These are phyloP conservation scores for Ectobius pallidus DNA, from an alignment of 2,888 invertebrate genomes.

Conservation along the genomic window DNA sequence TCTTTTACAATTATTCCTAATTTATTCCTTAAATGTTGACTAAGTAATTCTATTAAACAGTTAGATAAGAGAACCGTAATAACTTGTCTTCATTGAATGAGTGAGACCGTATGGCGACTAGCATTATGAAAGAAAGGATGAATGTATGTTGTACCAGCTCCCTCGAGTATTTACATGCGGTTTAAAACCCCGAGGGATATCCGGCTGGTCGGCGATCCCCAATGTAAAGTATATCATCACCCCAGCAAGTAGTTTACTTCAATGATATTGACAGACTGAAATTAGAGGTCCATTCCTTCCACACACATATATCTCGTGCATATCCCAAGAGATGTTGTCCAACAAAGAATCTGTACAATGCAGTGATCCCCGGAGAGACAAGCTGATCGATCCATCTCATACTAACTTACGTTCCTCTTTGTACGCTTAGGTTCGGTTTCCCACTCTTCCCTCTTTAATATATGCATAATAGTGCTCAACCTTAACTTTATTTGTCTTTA, in stretches of 20 bases:
- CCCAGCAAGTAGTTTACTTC: conserved; percentile 9
- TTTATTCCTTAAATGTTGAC: too few species aligned
- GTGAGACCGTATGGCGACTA: neutral
- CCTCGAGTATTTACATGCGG: conserved; percentile 6
- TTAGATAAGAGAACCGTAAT: too few species aligned
- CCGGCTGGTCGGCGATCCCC: neutral
- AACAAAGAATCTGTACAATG: conserved; percentile 15
- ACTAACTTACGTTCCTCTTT: too few species aligned
- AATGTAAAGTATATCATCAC: neutral
- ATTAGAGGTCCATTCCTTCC: conserved; percentile 25
- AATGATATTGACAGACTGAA: conserved; percentile 26
- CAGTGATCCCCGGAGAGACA: neutral
- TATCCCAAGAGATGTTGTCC: conserved; percentile 19
- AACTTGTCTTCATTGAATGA: too few species aligned
- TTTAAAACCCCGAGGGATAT: neutral
- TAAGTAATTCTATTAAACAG: too few species aligned
- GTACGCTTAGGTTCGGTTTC: too few species aligned
- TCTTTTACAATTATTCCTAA: too few species aligned
- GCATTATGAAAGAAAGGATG: neutral
- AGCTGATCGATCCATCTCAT: neutral
- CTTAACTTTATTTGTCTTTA: too few species aligned
- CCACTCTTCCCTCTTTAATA: too few species aligned
- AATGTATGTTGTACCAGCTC: conserved; percentile 1
- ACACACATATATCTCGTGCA: neutral
- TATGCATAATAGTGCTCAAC: too few species aligned